Evolutionary conservation across 2,113 vertebrate genomes (phyloP).

Genomic region (Albula glossodonta): DNA sequence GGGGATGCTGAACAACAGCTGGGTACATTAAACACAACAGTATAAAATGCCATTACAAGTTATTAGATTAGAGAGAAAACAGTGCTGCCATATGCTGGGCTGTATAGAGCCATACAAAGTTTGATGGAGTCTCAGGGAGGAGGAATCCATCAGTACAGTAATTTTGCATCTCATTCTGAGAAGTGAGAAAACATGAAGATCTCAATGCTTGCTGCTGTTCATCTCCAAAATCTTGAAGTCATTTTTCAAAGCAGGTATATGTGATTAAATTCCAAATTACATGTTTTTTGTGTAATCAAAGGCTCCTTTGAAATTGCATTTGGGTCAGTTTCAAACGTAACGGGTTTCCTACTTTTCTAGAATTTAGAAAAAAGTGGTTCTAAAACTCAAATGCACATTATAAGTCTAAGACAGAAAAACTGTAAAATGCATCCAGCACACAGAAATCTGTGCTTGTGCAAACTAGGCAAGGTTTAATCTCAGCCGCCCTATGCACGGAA

Average conservation of each 20-base stretch:
- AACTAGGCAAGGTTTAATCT: background rate
- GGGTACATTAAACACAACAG: conserved; percentile 19
- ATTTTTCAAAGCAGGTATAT: background rate
- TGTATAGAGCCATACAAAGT: conserved; percentile 11
- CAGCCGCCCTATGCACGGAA: background rate
- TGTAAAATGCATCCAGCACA: background rate
- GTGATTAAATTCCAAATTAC: background rate
- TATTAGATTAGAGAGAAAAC: conserved; percentile 20
- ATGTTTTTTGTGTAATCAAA: background rate
- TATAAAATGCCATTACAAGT: conserved; percentile 19
- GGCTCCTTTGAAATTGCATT: background rate
- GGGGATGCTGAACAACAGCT: conserved; percentile 26
- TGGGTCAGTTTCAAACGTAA: background rate
- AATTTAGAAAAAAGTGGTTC: background rate
- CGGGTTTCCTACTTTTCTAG: background rate
- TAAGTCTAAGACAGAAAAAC: background rate
- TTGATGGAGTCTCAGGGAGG: conserved; percentile 12
- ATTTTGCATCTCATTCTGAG: background rate
- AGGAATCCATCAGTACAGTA: background rate
- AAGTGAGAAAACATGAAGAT: background rate
- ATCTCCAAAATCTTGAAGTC: background rate
- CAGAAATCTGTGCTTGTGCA: background rate
- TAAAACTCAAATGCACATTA: background rate
- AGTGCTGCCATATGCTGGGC: conserved; percentile 19
- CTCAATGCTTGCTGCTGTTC: background rate